Evolutionary conservation across 2,797 vertebrate species (phyloP).

Genomic region (Malurus splendens): DNA sequence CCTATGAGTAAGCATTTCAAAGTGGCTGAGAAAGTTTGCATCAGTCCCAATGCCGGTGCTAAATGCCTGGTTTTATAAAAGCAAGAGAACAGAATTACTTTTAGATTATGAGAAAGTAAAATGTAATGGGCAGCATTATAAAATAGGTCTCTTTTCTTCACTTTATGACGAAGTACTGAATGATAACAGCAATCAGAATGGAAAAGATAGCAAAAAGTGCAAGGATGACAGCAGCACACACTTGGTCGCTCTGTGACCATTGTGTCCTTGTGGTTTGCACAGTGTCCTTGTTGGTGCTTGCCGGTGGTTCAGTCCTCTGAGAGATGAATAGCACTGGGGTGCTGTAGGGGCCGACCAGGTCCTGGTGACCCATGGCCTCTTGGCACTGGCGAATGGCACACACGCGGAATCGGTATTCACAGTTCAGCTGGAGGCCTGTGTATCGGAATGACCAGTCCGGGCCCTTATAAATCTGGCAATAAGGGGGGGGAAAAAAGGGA

Average conservation of each 20-base stretch:
- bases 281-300: conserved; percentile 68
- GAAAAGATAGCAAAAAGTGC: conserved; percentile 91
- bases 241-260: conserved; percentile 89
- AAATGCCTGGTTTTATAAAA: conserved; percentile 74
- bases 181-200: conserved; percentile 95
- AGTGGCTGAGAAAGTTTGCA: conserved; percentile 70
- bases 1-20: conserved; percentile 61
- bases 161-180: conserved; percentile 98
- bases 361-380: conserved; percentile 78
- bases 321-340: conserved; percentile 85
- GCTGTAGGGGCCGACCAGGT: conserved; percentile 91
- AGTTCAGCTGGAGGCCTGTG: conserved; percentile 84
- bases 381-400: conserved; percentile 94
- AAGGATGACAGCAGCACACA: conserved; percentile 94
- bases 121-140: conserved; percentile 65
- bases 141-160: conserved; percentile 75
- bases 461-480: conserved; percentile 85
- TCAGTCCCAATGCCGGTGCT: conserved; percentile 66
- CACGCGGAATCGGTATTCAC: conserved; percentile 90
- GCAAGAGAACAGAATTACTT: conserved; percentile 73
- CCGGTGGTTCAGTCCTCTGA: conserved; percentile 77
- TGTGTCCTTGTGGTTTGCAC: conserved; percentile 74
- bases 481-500: neutral
- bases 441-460: conserved; percentile 82
- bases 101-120: conserved; percentile 74